These are phyloP conservation scores for Hyppa rectilinea DNA, from an alignment of 2,888 invertebrate species.

Conservation along the genomic window DNA sequence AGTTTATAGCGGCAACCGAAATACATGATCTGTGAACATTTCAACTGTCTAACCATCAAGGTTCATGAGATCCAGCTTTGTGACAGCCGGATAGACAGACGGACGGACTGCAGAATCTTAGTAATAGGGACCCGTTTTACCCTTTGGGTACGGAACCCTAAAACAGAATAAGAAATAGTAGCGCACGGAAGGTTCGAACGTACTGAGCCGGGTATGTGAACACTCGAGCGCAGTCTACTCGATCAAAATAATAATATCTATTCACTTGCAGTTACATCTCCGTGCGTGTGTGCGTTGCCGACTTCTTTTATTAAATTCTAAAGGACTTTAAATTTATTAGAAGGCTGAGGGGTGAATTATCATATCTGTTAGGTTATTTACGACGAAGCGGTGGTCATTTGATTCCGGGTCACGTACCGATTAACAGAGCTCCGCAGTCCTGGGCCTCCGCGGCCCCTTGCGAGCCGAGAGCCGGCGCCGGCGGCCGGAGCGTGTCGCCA, in stretches of 20 bases:
- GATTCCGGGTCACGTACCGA: conserved; percentile 79
- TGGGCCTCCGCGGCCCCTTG: conserved; percentile 11
- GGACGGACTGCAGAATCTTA: no score
- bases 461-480: conserved; percentile 10
- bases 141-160: no score
- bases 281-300: conserved; percentile 46
- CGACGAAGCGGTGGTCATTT: conserved; percentile 62
- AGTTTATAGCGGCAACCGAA: no score
- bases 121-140: no score
- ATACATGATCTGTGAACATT: no score
- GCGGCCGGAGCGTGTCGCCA: conserved; percentile 28
- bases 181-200: no score
- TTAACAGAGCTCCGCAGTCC: conserved; percentile 68
- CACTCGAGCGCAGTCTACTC: conserved; percentile 37
- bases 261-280: conserved; percentile 50
- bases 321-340: conserved; percentile 65
- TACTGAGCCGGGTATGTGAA: no score
- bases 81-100: no score
- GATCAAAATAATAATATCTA: conserved; percentile 48
- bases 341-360: conserved; percentile 65
- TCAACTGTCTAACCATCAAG: no score
- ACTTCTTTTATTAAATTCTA: conserved; percentile 64
- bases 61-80: no score
- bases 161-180: conserved; percentile 14
- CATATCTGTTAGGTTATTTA: conserved; percentile 69